Evolutionary conservation across 2,113 vertebrate genomes (phyloP).

Genomic region (Collichthys lucidus): DNA sequence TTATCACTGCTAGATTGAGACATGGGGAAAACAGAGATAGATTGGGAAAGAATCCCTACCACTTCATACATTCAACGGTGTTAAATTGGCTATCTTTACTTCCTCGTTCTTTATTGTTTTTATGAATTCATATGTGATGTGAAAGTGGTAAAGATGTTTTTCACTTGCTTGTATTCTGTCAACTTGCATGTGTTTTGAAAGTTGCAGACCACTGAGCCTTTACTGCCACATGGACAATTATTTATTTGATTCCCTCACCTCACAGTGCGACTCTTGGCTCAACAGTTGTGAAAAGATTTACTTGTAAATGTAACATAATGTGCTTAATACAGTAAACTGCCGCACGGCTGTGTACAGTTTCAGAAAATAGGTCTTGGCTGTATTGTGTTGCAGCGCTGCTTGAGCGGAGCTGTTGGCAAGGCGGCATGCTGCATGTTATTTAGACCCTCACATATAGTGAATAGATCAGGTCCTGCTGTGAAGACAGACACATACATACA

Average conservation of each 20-base stretch:
- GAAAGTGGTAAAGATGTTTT: not conserved
- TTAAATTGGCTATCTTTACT: not conserved
- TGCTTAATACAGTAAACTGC: too few species aligned
- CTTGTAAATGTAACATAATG: too few species aligned
- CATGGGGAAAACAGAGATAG: constrained; percentile 55
- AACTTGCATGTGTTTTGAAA: too few species aligned
- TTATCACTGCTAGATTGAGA: constrained; percentile 76
- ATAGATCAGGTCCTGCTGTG: constrained; percentile 61
- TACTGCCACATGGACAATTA: too few species aligned
- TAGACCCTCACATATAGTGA: constrained; percentile 43
- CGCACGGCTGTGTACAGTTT: constrained; percentile 3
- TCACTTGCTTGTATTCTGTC: too few species aligned
- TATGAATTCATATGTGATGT: not conserved
- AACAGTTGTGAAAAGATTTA: too few species aligned
- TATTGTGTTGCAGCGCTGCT: constrained; percentile 19
- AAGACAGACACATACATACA: constrained; percentile 61
- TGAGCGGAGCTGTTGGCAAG: constrained; percentile 25
- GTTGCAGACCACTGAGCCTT: too few species aligned
- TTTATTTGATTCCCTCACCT: too few species aligned
- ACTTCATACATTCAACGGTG: not conserved
- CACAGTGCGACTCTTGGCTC: too few species aligned
- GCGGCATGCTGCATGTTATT: constrained; percentile 43
- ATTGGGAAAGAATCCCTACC: constrained; percentile 36
- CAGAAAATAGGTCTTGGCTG: not conserved
- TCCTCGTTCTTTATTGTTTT: not conserved